A percentile compares a stretch with the other conserved stretches of the same genome.
These are phyloP conservation scores for Chrysemys picta DNA, from an alignment of 2,113 vertebrate species.

Conservation along the genomic window DNA sequence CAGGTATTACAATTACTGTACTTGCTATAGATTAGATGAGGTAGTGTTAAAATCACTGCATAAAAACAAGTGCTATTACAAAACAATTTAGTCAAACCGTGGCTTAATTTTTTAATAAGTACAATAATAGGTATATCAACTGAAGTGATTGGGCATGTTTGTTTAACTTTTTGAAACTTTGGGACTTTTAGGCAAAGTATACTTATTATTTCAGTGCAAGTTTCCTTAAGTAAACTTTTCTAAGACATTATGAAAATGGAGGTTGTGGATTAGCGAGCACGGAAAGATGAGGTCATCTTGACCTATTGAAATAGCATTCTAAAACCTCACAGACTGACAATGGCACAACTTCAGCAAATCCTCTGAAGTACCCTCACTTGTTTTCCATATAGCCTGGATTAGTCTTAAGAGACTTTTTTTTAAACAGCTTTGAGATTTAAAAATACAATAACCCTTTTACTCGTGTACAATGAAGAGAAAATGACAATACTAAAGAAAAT, in stretches of 20 bases:
- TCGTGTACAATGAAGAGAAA: constrained; percentile 67
- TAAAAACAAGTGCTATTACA: neutral
- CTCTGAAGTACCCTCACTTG: constrained; percentile 78
- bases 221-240: constrained; percentile 71
- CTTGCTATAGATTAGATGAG: rapidly evolving
- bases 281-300: constrained; percentile 63
- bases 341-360: constrained; percentile 70
- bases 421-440: constrained; percentile 61
- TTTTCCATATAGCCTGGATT: constrained; percentile 74
- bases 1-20: rapidly evolving
- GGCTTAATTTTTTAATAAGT: neutral
- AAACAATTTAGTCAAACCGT: neutral
- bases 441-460: constrained; percentile 73
- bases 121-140: neutral
- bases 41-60: neutral
- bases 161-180: constrained; percentile 63
- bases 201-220: constrained; percentile 57
- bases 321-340: constrained; percentile 64
- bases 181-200: constrained; percentile 63
- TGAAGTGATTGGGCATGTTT: constrained; percentile 50
- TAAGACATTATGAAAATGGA: constrained; percentile 58
- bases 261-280: constrained; percentile 63
- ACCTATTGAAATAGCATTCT: constrained; percentile 55
- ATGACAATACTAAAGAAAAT: constrained; percentile 54
- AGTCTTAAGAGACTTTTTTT: constrained; percentile 55